Evolutionary conservation across 2,888 invertebrate species (phyloP).

Genomic region (Lathronympha strigana): DNA sequence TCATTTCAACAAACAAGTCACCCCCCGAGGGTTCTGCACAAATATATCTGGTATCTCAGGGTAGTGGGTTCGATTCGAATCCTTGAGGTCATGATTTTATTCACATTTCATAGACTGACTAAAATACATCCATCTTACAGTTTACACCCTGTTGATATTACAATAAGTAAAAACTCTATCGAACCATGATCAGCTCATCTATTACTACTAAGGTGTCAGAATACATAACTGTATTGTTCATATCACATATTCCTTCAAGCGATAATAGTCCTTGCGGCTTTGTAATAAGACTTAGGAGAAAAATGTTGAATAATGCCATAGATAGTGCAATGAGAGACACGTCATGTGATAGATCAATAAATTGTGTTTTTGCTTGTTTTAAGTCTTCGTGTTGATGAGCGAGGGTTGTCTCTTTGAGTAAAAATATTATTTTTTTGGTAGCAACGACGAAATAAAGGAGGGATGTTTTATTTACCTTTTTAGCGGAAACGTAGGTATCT

Average conservation of each 20-base stretch:
- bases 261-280: neutral
- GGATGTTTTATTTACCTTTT: no score
- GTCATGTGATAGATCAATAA: slow-evolving; percentile 11
- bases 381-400: slow-evolving; percentile 4
- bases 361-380: slow-evolving; percentile 16
- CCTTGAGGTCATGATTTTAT: no score
- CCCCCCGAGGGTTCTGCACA: no score
- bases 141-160: neutral
- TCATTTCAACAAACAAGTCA: no score
- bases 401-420: slow-evolving; percentile 11
- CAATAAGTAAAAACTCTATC: neutral
- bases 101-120: no score
- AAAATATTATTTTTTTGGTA: no score
- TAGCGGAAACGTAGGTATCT: no score
- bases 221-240: neutral
- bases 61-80: no score
- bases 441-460: no score
- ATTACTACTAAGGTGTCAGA: neutral
- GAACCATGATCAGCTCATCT: neutral
- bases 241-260: neutral
- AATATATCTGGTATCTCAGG: no score
- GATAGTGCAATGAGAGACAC: slow-evolving; percentile 5
- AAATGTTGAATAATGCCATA: neutral
- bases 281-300: neutral
- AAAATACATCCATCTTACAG: no score